Evolutionary conservation across 2,888 invertebrate species (phyloP).

Genomic region (Platycnemis pennipes): DNA sequence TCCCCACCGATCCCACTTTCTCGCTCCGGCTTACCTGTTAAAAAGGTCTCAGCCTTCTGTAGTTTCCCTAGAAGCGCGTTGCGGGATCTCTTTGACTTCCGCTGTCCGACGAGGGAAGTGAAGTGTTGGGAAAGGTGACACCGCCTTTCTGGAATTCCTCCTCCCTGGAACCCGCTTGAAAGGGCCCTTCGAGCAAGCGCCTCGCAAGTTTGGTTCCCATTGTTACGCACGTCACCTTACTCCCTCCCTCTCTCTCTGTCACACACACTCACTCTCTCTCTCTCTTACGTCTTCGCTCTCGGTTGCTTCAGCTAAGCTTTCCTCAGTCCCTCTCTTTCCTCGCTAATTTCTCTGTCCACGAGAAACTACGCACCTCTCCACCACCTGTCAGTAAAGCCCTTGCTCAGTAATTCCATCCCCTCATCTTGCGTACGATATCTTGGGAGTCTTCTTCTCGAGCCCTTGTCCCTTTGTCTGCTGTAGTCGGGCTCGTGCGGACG

Average conservation of each 20-base stretch:
- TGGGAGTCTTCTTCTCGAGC: too few species aligned
- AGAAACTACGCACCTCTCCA: not conserved
- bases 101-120: not conserved
- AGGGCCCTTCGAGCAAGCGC: not conserved
- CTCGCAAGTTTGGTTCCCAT: not conserved
- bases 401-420: not conserved
- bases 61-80: not conserved
- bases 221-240: not conserved
- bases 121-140: not conserved
- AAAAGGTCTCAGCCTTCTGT: not conserved
- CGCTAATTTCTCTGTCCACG: not conserved
- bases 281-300: not conserved
- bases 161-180: not conserved
- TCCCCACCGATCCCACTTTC: not conserved
- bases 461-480: too few species aligned
- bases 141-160: constrained; percentile 2
- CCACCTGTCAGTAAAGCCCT: not conserved
- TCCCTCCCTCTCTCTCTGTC: not conserved
- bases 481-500: too few species aligned
- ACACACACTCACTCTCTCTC: not conserved
- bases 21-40: not conserved
- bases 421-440: not conserved
- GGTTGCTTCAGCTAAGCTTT: not conserved
- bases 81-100: not conserved
- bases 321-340: too few species aligned